phyloP scores from a whole-genome alignment of 2,888 invertebrate species.

The Tenthredo amoena region DNA sequence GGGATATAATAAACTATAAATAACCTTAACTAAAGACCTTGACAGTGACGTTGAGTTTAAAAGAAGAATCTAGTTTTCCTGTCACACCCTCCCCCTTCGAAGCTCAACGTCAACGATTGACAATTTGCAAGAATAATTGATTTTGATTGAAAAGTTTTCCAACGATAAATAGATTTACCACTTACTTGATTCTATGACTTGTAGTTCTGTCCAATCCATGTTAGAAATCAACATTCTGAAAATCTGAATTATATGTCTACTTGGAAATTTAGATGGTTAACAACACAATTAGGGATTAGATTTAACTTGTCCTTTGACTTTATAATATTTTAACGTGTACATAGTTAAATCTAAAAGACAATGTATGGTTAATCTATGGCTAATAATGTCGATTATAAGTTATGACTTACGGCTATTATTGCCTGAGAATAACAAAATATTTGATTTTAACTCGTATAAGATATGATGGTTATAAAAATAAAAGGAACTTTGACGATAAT shows the following conservation, averaged over 20 bases:
- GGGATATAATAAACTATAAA: too few relatives aligned
- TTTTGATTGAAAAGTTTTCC: not conserved
- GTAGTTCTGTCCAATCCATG: constrained; percentile 12
- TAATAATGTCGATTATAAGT: too few relatives aligned
- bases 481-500: too few relatives aligned
- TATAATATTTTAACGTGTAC: too few relatives aligned
- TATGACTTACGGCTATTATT: too few relatives aligned
- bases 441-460: too few relatives aligned
- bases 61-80: not conserved
- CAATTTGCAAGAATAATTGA: not conserved
- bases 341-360: too few relatives aligned
- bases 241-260: not conserved
- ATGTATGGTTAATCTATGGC: too few relatives aligned
- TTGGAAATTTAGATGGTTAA: not conserved
- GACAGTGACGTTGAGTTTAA: too few relatives aligned
- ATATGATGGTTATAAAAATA: too few relatives aligned
- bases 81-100: not conserved
- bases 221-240: not conserved
- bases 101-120: constrained; percentile 2
- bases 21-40: too few relatives aligned
- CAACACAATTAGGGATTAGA: not conserved
- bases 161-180: not conserved
- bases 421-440: too few relatives aligned
- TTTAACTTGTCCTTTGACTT: not conserved
- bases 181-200: constrained; percentile 5